phyloP scores from a whole-genome alignment of 2,113 vertebrate species.

The Oophaga pumilio region DNA sequence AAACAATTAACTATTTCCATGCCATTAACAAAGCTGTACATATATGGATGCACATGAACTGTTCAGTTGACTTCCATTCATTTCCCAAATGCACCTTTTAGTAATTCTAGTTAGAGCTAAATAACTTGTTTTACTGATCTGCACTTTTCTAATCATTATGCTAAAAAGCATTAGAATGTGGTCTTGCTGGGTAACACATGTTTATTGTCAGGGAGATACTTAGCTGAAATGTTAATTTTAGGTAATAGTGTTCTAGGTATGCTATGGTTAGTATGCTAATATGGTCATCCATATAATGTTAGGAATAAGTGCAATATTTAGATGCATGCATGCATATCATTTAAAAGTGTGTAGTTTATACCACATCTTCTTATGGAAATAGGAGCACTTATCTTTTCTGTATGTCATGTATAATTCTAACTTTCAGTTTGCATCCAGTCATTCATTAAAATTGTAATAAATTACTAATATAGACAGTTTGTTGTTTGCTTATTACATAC shows the following conservation, averaged over 20 bases:
- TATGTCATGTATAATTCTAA: background rate
- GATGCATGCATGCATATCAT: background rate
- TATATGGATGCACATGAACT: background rate
- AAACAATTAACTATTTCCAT: constrained; percentile 1
- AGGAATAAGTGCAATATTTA: background rate
- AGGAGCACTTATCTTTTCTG: background rate
- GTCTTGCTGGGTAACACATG: background rate
- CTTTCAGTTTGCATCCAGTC: background rate
- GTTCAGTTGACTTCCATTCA: background rate
- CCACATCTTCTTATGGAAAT: background rate
- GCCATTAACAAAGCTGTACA: background rate
- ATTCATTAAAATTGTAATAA: background rate
- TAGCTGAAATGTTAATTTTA: background rate
- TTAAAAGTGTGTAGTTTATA: background rate
- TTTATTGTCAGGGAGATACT: background rate
- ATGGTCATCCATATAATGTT: background rate
- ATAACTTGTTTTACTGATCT: background rate
- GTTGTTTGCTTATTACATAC: background rate
- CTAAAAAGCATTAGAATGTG: background rate
- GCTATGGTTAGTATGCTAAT: background rate
- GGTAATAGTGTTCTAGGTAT: background rate
- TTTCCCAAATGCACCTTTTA: background rate
- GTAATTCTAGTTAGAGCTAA: background rate
- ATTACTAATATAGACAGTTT: background rate
- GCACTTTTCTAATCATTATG: background rate